phyloP scores from a whole-genome alignment of 2,888 invertebrate genomes.

The Lissonota sp. region DNA sequence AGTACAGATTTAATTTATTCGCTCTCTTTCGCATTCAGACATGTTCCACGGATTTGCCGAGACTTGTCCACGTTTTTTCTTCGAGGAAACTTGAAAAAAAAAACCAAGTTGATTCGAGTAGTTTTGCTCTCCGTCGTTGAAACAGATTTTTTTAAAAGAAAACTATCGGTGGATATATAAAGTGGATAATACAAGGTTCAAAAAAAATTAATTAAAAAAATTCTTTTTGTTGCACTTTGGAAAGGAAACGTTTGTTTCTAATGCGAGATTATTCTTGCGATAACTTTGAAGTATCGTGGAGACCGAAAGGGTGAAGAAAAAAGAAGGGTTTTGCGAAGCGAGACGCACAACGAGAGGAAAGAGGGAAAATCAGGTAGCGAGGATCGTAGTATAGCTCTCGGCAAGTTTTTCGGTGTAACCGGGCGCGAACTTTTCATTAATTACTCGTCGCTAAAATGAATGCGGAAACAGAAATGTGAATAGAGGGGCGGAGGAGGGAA shows the following conservation, averaged over 20 bases:
- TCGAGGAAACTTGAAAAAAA: background rate
- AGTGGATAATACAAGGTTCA: too few species aligned
- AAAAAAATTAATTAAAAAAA: too few species aligned
- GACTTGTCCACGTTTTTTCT: too few species aligned
- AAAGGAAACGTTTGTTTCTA: too few species aligned
- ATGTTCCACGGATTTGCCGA: too few species aligned
- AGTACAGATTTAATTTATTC: conserved; percentile 35
- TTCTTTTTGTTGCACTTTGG: too few species aligned
- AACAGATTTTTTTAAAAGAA: background rate
- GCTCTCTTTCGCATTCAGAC: background rate
- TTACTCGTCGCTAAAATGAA: conserved; percentile 63
- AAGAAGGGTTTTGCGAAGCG: background rate
- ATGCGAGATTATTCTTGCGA: too few species aligned
- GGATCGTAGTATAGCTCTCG: conserved; percentile 30
- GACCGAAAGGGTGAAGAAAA: background rate
- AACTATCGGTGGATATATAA: background rate
- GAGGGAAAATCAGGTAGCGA: conserved; percentile 34
- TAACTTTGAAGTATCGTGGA: background rate
- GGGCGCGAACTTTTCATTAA: conserved; percentile 62
- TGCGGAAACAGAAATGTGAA: conserved; percentile 41
- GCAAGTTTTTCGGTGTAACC: conserved; percentile 31
- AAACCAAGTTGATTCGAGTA: too few species aligned
- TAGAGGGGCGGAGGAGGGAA: background rate
- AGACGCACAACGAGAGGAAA: background rate
- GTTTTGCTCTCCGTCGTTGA: background rate